A percentile compares a stretch with the other conserved stretches of the same genome.
Conservation (phyloP, 1,140 invertebrate genomes). For the Littorina saxatilis region DNA sequence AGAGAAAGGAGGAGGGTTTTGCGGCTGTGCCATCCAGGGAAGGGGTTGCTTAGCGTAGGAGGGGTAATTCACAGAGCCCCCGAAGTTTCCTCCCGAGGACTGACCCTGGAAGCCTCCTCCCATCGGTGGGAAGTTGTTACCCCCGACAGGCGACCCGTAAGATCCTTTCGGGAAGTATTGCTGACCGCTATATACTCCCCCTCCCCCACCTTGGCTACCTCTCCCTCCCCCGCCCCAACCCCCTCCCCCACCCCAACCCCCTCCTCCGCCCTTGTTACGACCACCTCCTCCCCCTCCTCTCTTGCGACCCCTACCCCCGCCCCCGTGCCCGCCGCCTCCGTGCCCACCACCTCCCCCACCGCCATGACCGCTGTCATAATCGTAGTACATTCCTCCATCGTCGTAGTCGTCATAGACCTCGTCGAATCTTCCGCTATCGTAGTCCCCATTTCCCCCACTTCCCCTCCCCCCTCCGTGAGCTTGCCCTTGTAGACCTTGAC, state of each 20-base stretch:
- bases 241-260: neutral
- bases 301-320: neutral
- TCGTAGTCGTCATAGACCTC: neutral
- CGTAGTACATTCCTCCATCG: neutral
- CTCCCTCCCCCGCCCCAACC: neutral
- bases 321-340: neutral
- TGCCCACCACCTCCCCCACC: neutral
- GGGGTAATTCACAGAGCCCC: neutral
- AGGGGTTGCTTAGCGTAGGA: neutral
- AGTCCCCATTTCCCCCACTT: neutral
- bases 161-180: too few relatives aligned
- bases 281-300: neutral
- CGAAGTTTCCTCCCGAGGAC: neutral
- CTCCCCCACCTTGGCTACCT: neutral
- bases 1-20: neutral
- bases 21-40: neutral
- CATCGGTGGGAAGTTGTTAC: too few relatives aligned
- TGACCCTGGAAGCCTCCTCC: too few relatives aligned
- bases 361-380: neutral
- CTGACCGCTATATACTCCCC: too few relatives aligned
- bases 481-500: neutral
- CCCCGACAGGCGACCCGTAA: too few relatives aligned
- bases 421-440: neutral
- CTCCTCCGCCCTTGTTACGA: neutral
- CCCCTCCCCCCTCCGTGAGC: too few relatives aligned